Evolutionary conservation across 2,888 invertebrate species (phyloP).

Genomic region (Ellobium chinense): DNA sequence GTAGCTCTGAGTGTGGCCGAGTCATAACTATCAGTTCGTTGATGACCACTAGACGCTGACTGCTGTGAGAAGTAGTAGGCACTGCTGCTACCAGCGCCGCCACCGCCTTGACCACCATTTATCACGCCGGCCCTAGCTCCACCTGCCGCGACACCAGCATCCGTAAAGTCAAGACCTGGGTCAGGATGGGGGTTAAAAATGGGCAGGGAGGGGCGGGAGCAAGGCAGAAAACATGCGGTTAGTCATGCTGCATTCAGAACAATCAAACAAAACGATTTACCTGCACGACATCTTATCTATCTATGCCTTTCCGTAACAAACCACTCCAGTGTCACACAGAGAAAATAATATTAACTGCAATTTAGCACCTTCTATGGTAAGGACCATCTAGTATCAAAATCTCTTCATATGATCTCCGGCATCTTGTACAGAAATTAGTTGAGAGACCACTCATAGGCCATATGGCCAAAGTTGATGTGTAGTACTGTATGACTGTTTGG

Average conservation of each 20-base stretch:
- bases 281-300: no score
- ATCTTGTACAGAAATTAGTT: no score
- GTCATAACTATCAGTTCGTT: slow-evolving; percentile 57
- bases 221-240: neutral
- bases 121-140: slow-evolving; percentile 48
- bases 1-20: slow-evolving; percentile 69
- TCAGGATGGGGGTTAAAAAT: neutral
- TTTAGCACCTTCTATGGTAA: no score
- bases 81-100: slow-evolving; percentile 44
- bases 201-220: neutral
- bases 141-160: slow-evolving; percentile 54
- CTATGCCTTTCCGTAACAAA: no score
- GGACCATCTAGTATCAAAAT: no score
- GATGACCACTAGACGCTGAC: slow-evolving; percentile 41
- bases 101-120: slow-evolving; percentile 34
- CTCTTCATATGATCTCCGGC: no score
- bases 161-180: slow-evolving; percentile 42
- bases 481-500: no score
- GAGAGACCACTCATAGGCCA: no score
- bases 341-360: no score
- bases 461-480: no score
- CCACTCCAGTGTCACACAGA: no score
- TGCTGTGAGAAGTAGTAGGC: slow-evolving; percentile 38
- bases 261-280: no score
- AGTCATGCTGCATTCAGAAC: neutral